Evolutionary conservation across 2,797 vertebrate genomes (phyloP).

Genomic region (Brachymystax lenok): DNA sequence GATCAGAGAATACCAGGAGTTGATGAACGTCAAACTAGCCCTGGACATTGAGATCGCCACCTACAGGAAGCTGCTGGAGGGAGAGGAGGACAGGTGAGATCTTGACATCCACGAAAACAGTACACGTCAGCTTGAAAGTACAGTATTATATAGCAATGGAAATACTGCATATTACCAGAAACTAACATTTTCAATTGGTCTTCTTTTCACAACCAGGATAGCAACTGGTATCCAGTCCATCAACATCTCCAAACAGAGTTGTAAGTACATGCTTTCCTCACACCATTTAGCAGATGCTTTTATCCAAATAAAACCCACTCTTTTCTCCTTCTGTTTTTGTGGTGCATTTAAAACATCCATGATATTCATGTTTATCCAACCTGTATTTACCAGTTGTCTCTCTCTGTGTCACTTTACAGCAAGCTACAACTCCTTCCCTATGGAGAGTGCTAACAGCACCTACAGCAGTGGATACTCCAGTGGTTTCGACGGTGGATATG

Average conservation of each 20-base stretch:
- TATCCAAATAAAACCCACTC: no score
- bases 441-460: slow-evolving; percentile 65
- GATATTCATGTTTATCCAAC: background rate
- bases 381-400: background rate
- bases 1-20: slow-evolving; percentile 87
- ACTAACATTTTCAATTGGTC: background rate
- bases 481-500: background rate
- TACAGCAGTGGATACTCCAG: slow-evolving; percentile 59
- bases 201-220: slow-evolving; percentile 55
- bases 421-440: slow-evolving; percentile 68
- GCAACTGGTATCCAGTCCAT: slow-evolving; percentile 75
- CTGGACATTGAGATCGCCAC: slow-evolving; percentile 81
- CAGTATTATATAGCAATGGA: background rate
- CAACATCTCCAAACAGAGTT: slow-evolving; percentile 83
- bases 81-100: slow-evolving; percentile 81
- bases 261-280: slow-evolving; percentile 57
- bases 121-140: background rate
- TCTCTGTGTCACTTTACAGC: slow-evolving; percentile 51
- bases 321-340: background rate
- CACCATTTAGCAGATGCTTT: no score
- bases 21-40: slow-evolving; percentile 81
- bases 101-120: background rate
- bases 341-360: background rate
- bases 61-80: slow-evolving; percentile 84
- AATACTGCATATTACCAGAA: no score